Base-by-base conservation (phyloP, 1,140 invertebrate species). In the Palaemon carinicauda region DNA sequence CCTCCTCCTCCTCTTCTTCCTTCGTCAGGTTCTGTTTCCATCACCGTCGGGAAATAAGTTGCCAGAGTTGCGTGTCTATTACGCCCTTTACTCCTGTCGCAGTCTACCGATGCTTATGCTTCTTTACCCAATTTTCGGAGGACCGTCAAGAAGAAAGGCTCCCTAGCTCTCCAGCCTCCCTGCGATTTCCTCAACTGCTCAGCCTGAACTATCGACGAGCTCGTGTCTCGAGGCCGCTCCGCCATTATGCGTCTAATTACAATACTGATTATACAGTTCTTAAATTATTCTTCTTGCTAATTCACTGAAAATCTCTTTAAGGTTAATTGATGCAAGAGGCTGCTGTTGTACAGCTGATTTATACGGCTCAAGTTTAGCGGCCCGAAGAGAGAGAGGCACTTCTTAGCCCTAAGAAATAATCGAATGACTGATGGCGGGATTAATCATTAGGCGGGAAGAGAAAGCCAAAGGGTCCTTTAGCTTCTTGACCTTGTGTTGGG, bases 231-330 rank as follows among this genome's bases (percentile, higher is more conserved):
- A 41, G 41, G 41, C 41, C 41, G 41, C 41, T 41, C 41, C 41
- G 41, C 7, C 51, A 74, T 75, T 73, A 82, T 52, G 53, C 27
- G 71, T 52, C 56, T 56, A 21, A 84, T 84, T 84, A 77, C 82
- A 84, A 84, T 65, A 65, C 53, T 56, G 65, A 78, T 78, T 77
- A 78, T 60, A 84, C 82, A 78, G 71, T 77, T 77, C 82, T 60
- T 82, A 27, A 73, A 41, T 74, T 56, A 73, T 84, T 84, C 60
- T 33, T 21, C 51, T 84, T 84, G 24, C 52, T 84, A 0, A 21
- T n/a, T 51, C n/a, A n/a, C 71, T 83, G 52, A 41, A 41, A 41
- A 41, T 41, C 41, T 41, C 41, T 41, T 41, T 41, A 41, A 41
- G 41, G 41, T 41, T 41, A 41, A 41, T 41, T 1, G 12, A 41